Base-by-base conservation (phyloP, 2,113 vertebrate genomes). In the Phasianus colchicus region DNA sequence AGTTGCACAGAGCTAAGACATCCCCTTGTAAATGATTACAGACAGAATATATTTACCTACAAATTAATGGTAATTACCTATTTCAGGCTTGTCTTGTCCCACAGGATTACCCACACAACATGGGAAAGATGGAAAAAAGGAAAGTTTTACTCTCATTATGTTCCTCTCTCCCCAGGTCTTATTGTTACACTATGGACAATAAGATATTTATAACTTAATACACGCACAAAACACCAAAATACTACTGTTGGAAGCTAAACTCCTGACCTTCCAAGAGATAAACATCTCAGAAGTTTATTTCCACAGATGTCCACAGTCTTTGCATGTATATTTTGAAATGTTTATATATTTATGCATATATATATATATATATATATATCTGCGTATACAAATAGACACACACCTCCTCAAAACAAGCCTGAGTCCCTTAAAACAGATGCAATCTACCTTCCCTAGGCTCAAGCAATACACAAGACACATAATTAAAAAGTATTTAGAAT, bases 331-430 rank as follows among this genome's bases (percentile, higher is more conserved):
- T 20, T 27, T 20, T 13, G 6, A n/a, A 14, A n/a, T 36, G 80
- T 14, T 36, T 12, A 14, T 10, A 14, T 8, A 40, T 25, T 8
- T 24, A 22, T 7, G 6, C 5, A 9, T 2, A 17, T 4, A n/a
- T n/a, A n/a, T n/a, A n/a, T n/a, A n/a, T n/a, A n/a, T n/a, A n/a
- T n/a, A 47, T 6, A 9, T 19, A 19, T 9, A 7, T 1, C 38
- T 38, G 42, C 2, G 3, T 8, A 38, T 3, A 66, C 9, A 18
- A 0, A 29, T 9, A 5, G 45, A 48, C 34, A 55, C 0, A 0
- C 2, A 21, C 7, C 18, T 50, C 43, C 58, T 36, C 47, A 32
- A 69, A 55, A 38, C 18, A 61, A 29, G 7, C 4, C 52, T 7
- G 10, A 61, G 22, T n/a, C 48, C 42, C 43, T 7, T 7, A 2